Evolutionary conservation across 2,797 vertebrate genomes (phyloP).

Genomic region (Acipenser ruthenus): DNA sequence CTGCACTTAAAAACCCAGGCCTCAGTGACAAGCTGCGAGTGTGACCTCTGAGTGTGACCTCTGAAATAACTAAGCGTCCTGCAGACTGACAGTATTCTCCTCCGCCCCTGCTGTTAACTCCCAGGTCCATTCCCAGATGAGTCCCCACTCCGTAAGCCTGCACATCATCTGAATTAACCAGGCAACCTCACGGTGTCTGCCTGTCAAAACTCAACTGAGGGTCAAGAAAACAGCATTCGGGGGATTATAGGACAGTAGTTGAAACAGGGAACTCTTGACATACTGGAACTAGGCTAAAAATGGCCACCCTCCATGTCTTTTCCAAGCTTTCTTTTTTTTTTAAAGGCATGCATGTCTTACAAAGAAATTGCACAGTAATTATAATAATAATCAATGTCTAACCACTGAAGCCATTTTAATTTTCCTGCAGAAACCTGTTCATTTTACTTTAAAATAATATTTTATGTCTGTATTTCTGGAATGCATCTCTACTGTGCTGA

Average conservation of each 20-base stretch:
- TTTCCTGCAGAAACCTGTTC: background rate
- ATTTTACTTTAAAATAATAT: background rate
- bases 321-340: conserved; percentile 6
- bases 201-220: conserved; percentile 48
- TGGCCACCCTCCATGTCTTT: conserved; percentile 11
- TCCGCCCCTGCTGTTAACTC: conserved; percentile 35
- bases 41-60: conserved; percentile 68
- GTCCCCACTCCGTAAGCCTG: conserved; percentile 29
- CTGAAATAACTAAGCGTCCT: conserved; percentile 45
- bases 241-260: conserved; percentile 45
- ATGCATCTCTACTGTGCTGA: no score
- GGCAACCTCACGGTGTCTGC: conserved; percentile 31
- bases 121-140: conserved; percentile 37
- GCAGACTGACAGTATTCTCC: conserved; percentile 40
- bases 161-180: conserved; percentile 36
- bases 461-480: background rate
- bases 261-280: conserved; percentile 48
- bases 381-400: no score
- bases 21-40: conserved; percentile 54
- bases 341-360: no score
- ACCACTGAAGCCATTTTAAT: no score
- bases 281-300: conserved; percentile 33
- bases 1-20: conserved; percentile 51
- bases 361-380: no score
- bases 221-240: conserved; percentile 47